phyloP scores from a whole-genome alignment of 2,113 vertebrate species.

The Neolamprologus sp. region DNA sequence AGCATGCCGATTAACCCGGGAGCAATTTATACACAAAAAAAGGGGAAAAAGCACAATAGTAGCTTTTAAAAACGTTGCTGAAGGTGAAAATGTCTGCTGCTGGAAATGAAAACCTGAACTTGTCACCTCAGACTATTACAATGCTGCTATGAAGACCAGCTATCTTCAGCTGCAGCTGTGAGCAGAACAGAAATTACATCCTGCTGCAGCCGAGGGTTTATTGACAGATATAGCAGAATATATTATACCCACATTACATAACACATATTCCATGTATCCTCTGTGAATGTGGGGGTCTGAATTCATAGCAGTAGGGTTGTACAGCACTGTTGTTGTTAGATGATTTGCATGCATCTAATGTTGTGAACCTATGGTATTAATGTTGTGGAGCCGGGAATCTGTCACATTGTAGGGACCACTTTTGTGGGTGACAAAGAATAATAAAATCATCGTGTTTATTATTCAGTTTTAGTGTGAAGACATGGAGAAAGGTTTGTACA shows the following conservation, averaged over 20 bases:
- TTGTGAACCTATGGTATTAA: neutral
- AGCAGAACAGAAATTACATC: neutral
- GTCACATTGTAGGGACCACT: neutral
- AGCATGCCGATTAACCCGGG: neutral
- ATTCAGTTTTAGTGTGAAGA: neutral
- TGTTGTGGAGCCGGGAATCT: neutral
- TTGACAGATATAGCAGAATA: neutral
- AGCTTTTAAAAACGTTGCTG: neutral
- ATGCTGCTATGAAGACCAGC: neutral
- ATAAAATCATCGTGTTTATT: neutral
- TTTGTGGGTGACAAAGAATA: neutral
- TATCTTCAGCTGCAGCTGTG: conserved; percentile 1
- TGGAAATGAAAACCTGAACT: neutral
- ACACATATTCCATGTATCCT: neutral
- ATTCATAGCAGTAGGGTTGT: neutral
- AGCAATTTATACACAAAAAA: neutral
- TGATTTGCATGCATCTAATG: neutral
- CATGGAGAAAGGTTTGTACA: neutral
- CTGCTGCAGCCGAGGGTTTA: neutral
- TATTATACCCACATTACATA: neutral
- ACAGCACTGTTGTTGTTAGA: neutral
- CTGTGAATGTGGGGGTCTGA: neutral
- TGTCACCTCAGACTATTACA: neutral
- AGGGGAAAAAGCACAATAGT: accelerated
- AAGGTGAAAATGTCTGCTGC: neutral